These are phyloP conservation scores for Limnephilus auricula DNA, from an alignment of 2,888 invertebrate species.

Conservation along the genomic window DNA sequence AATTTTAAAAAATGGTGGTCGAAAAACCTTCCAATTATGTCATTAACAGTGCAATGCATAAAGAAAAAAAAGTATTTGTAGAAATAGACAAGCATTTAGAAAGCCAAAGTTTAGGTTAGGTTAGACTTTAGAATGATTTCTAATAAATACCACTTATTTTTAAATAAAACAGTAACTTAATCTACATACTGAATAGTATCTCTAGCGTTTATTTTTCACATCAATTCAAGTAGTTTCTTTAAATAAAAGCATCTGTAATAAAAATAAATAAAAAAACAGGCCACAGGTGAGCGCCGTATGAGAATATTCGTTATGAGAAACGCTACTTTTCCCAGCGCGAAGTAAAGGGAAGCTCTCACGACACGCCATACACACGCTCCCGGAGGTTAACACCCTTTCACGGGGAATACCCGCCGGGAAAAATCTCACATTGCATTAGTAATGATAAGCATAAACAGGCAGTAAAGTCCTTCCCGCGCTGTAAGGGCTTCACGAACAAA, in stretches of 20 bases:
- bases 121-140: no score
- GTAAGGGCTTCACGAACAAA: conserved; percentile 33
- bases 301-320: neutral
- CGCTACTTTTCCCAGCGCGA: neutral
- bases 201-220: neutral
- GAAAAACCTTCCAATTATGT: no score
- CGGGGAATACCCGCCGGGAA: conserved; percentile 11
- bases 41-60: no score
- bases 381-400: conserved; percentile 34
- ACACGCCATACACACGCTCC: neutral
- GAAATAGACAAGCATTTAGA: no score
- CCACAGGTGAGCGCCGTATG: neutral
- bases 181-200: no score
- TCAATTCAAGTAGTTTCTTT: neutral
- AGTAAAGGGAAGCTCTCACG: neutral
- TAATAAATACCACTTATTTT: no score
- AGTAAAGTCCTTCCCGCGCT: conserved; percentile 26
- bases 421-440: conserved; percentile 47
- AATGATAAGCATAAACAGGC: conserved; percentile 45
- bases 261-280: neutral
- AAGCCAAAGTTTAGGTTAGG: no score
- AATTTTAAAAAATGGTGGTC: no score
- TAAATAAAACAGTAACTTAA: no score
- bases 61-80: no score
- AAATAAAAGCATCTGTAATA: neutral